Base-by-base conservation (phyloP, 2,797 vertebrate genomes). In the Acanthurus tractus region DNA sequence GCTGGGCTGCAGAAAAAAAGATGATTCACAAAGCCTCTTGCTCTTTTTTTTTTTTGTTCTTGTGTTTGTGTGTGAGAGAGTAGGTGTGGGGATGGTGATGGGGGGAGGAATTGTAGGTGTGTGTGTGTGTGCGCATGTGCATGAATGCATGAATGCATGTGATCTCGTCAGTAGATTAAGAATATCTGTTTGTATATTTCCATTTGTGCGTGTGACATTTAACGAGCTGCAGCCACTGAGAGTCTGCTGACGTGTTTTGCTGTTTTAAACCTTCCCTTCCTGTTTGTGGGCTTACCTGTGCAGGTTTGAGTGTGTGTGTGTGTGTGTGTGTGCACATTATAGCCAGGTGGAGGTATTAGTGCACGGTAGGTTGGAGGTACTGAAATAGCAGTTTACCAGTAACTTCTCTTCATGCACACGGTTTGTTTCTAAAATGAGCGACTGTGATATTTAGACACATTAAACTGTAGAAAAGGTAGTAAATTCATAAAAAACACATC, bases 1-100 rank as follows among this genome's bases (percentile, higher is more conserved):
- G 65, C 87, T 56, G 54, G n/a, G 22, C 64, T 78, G 58, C 75
- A 85, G 56, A 81, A 86, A 76, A 86, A 76, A 85, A 79, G 72
- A 89, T 75, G 78, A 83, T 83, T 74, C 79, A 66, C 59, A 76
- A 84, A 79, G 81, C 80, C 67, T 69, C 50, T 81, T 68, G 63
- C 17, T 63, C 48, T 80, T 76, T 89, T 78, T 78, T 76, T 89
- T 78, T 66, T 25, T 25, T 25, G 25, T 25, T 25, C 25, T 25
- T 25, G 25, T 77, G 22, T 84, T 66, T 34, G 42, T 61, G 6
- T 62, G 65, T 54, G 67, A 70, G 34, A 67, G 56, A 54, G 53
- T 52, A 49, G 56, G 72, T 79, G 74, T 74, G 55, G 44, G 34
- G 20, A 46, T 38, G 17, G 17, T 50, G 71, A 55, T 13, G 70